Evolutionary conservation across 2,888 invertebrate genomes (phyloP).

Genomic region (Mamestra brassicae): DNA sequence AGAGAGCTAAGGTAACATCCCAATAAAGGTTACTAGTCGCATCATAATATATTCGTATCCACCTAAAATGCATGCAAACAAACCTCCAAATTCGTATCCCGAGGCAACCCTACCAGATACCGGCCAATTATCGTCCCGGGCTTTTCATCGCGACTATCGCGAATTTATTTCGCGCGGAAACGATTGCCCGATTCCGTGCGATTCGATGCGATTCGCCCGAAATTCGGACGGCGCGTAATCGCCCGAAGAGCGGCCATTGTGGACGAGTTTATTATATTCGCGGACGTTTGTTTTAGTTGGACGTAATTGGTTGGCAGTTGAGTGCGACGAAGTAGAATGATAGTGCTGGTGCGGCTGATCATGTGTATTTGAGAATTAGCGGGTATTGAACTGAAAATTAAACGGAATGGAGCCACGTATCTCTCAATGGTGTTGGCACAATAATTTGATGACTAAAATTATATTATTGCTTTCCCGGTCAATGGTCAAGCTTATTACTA

Average conservation of each 20-base stretch:
- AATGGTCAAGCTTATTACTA: not conserved
- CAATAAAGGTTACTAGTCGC: not conserved
- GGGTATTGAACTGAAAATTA: conserved; percentile 11
- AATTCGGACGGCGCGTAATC: conserved; percentile 49
- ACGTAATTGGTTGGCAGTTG: conserved; percentile 39
- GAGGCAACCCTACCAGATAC: conserved; percentile 51
- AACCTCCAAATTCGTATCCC: not conserved
- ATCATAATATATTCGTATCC: not conserved
- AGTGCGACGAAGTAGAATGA: conserved; percentile 37
- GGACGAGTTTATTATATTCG: conserved; percentile 47
- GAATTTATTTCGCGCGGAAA: conserved; percentile 60
- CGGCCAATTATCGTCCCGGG: conserved; percentile 56
- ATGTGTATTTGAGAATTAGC: conserved; percentile 11
- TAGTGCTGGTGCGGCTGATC: not conserved
- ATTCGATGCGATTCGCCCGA: conserved; percentile 38
- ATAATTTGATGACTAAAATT: not conserved
- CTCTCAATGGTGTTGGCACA: not conserved
- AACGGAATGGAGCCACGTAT: not conserved
- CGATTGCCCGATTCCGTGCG: conserved; percentile 46
- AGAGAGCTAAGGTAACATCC: not conserved
- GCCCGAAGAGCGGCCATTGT: conserved; percentile 40
- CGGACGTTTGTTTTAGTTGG: conserved; percentile 48
- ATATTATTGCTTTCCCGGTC: not conserved
- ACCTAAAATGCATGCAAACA: conserved; percentile 7
- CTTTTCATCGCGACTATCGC: conserved; percentile 60